Base-by-base conservation (phyloP, 2,797 vertebrate genomes). In the Etheostoma perlongum region DNA sequence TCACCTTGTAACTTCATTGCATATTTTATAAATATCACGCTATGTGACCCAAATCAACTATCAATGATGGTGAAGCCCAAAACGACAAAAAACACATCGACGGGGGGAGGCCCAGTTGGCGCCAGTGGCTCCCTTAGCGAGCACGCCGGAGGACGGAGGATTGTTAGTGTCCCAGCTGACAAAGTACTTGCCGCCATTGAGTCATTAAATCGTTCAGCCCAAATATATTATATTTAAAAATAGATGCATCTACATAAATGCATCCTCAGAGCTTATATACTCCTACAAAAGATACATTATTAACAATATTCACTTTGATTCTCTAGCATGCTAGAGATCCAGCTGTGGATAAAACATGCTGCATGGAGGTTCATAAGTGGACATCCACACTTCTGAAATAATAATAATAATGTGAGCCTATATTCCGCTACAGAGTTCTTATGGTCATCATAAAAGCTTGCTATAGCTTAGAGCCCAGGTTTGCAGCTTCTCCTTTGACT, bases 361-460 rank as follows among this genome's bases (percentile, higher is more conserved):
- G 33, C 44, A 63, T 54, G 46, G 33, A 46, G 13, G 18, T 8
- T 18, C 7, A 9, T 9, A 8, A 42, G 40, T 40, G 7, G 42
- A 18, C 19, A 60, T 18, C 19, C 33, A 42, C 30, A 27, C 23
- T 14, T 14, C 25, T 65, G 53, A 74, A 81, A 67, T 62, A 67
- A 67, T 23, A n/a, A n/a, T n/a, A 23, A 23, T 53, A 46, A 63
- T 36, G 27, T 23, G 1, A 49, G 48, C 33, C 25, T 67, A 55
- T 54, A 67, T 49, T 62, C 44, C 47, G 49, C 19, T 25, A 15
- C 42, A 64, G 18, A 5, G 30, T n/a, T 27, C 42, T 10, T 30
- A 40, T 21, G 18, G 23, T 53, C 14, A 40, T n/a, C 5, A 18
- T 53, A 4, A 36, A 30, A 59, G 46, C 46, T 19, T 25, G 19